A percentile compares a stretch with the other conserved stretches of the same genome.
phyloP scores from a whole-genome alignment of 1,140 invertebrate genomes.

The Sycophaga agraensis region DNA sequence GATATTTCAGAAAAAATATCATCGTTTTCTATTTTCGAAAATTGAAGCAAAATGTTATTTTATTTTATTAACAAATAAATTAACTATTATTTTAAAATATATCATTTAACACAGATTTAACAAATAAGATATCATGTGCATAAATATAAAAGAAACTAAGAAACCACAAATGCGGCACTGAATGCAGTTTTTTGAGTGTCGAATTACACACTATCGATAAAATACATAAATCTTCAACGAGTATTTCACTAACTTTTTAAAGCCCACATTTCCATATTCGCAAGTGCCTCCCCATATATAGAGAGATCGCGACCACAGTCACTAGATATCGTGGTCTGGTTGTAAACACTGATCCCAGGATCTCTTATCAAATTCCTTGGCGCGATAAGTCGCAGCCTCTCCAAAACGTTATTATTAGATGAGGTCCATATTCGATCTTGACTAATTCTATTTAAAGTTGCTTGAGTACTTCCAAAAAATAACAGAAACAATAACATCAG shows the following conservation, averaged over 20 bases:
- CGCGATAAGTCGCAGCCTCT: too few species aligned
- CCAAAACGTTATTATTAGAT: too few species aligned
- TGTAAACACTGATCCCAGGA: too few species aligned
- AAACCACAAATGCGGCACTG: not conserved
- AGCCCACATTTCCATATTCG: slow-evolving; percentile 1
- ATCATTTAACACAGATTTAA: not conserved
- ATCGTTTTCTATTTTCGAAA: not conserved
- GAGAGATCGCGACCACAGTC: slow-evolving; percentile 1
- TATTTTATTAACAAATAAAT: not conserved
- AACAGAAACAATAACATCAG: too few species aligned
- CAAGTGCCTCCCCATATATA: not conserved
- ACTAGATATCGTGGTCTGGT: not conserved
- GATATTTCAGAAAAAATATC: too few species aligned
- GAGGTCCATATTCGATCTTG: too few species aligned
- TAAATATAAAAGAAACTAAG: not conserved
- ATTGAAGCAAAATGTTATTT: not conserved
- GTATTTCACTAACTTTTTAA: slow-evolving; percentile 15
- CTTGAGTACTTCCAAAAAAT: too few species aligned
- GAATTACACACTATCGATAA: not conserved
- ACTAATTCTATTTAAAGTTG: too few species aligned
- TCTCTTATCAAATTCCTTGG: too few species aligned
- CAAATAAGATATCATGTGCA: not conserved
- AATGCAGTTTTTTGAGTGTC: not conserved
- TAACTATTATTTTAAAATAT: not conserved
- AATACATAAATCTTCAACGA: not conserved